Base-by-base conservation (phyloP, 2,113 vertebrate genomes). In the Channa argus region DNA sequence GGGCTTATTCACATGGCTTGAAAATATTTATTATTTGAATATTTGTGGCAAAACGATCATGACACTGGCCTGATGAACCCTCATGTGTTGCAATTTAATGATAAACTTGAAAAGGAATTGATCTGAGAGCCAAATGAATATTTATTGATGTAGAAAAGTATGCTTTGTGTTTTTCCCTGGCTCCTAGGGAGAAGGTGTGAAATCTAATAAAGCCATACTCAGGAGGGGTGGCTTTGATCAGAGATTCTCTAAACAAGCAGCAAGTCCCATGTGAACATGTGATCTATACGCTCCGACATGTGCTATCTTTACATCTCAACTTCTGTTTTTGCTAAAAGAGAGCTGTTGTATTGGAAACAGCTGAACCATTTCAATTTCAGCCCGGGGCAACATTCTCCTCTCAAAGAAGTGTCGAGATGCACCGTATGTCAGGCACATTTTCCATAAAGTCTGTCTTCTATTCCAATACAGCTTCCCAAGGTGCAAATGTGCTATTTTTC, bases 201-300 rank as follows among this genome's bases (percentile, higher is more conserved):
- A 94, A 94, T 94, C 92, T 94, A 94, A 95, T 94, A 93, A 93
- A 93, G 90, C 77, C 80, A 59, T 90, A 90, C 92, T 89, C 90
- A 89, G 87, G 89, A 88, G 89, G 90, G 84, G 81, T 13, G 80
- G 81, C 94, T 95, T 94, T 94, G 93, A 94, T 94, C 92, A 87
- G 79, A 68, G 88, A 88, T 89, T 90, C 91, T 93, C 91, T 87
- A 93, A 93, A 93, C 92, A 93, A 92, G 89, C 87, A 81, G 86
- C 87, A 60, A 79, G 88, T 92, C 92, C 91, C 93, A 89, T 60
- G 91, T 84, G 92, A 89, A 80, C 83, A 93, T 72, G 24, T 63
- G 90, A 88, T 90, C 93, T 84, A 92, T 88, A 88, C 86, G 87
- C 89, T 92, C 64, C 83, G 92, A 86, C 73, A 86, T 90, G 93